phyloP scores from a whole-genome alignment of 23 tunicate species.

The Halocynthia aurantium region DNA sequence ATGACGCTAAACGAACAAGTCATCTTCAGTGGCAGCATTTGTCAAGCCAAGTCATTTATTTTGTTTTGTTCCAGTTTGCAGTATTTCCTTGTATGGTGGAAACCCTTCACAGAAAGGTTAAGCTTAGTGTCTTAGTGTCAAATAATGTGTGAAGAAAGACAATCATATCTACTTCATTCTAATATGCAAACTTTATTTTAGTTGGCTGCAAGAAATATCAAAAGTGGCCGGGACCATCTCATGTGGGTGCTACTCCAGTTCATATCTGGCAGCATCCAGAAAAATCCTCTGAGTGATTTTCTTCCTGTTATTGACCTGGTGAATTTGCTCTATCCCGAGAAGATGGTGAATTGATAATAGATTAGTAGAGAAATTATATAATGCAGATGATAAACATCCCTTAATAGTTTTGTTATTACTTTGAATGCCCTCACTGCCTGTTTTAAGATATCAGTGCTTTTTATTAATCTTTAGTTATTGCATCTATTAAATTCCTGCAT shows the following conservation, averaged over 20 bases:
- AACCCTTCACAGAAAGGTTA: slow-evolving; percentile 35
- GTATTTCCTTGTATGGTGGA: slow-evolving; percentile 63
- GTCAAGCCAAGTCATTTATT: slow-evolving; percentile 58
- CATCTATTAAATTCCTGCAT: neutral
- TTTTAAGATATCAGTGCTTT: no score
- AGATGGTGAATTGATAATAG: slow-evolving; percentile 18
- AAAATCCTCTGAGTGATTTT: slow-evolving; percentile 60
- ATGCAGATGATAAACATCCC: no score
- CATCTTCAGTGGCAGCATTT: slow-evolving; percentile 79
- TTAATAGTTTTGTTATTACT: no score
- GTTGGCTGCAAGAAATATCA: slow-evolving; percentile 29
- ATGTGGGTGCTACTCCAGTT: slow-evolving; percentile 75
- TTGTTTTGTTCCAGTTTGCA: slow-evolving; percentile 46
- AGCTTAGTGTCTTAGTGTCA: neutral
- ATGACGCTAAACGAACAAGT: slow-evolving; percentile 14
- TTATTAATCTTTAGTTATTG: neutral
- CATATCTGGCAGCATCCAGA: slow-evolving; percentile 70
- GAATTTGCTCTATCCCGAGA: slow-evolving; percentile 58
- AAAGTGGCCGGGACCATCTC: slow-evolving; percentile 50
- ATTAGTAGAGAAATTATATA: no score
- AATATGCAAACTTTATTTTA: slow-evolving; percentile 8
- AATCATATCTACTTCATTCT: neutral
- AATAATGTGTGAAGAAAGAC: neutral
- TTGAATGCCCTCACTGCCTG: no score
- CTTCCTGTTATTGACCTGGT: slow-evolving; percentile 50